Conservation (phyloP, 2,797 vertebrate species). For the Hippoglossus hippoglossus region DNA sequence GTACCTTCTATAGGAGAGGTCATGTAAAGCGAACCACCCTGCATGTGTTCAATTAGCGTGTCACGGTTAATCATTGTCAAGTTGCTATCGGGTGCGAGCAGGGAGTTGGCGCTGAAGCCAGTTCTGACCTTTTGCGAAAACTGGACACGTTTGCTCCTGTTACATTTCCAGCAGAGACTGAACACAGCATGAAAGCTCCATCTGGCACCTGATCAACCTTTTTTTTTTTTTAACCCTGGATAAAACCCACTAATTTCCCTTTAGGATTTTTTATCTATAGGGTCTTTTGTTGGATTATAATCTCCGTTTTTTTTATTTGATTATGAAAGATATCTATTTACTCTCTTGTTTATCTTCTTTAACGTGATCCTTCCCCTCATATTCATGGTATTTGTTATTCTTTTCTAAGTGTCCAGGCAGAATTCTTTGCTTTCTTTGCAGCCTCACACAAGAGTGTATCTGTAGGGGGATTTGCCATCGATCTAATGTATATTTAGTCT, state of each 20-base stretch:
- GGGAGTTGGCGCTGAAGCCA: slow-evolving; percentile 26
- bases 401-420: not conserved
- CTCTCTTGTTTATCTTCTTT: too few relatives aligned
- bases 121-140: slow-evolving; percentile 46
- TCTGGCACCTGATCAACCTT: not conserved
- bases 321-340: too few relatives aligned
- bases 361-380: too few relatives aligned
- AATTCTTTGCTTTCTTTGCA: not conserved
- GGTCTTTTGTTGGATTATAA: too few relatives aligned
- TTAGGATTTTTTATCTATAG: not conserved
- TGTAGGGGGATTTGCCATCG: slow-evolving; percentile 18
- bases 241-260: not conserved
- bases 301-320: too few relatives aligned
- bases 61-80: slow-evolving; percentile 65
- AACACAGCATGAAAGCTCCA: not conserved
- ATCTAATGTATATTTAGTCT: slow-evolving; percentile 27
- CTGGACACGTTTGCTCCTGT: not conserved
- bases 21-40: slow-evolving; percentile 46
- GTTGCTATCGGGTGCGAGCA: slow-evolving; percentile 28
- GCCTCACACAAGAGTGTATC: slow-evolving; percentile 6
- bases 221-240: not conserved
- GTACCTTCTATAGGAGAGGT: slow-evolving; percentile 48
- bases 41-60: slow-evolving; percentile 68
- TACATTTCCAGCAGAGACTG: slow-evolving; percentile 12
- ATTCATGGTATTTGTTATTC: too few relatives aligned